Evolutionary conservation across 2,888 invertebrate genomes (phyloP), one percentile per base, ranked within the genome.

Genomic region (Falcaria lacertinaria): DNA sequence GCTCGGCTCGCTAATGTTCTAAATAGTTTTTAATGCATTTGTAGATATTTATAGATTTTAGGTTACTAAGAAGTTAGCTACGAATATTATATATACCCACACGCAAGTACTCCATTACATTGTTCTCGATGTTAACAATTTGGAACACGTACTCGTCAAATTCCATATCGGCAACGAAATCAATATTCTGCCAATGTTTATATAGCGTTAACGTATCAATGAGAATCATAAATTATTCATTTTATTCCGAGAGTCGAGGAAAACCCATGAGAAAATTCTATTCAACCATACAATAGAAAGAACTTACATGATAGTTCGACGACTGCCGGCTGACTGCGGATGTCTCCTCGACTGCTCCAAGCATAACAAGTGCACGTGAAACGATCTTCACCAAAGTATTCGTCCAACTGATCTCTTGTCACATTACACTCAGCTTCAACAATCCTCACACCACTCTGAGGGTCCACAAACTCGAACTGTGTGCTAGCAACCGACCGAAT

Each of bases 261-360:
- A 40, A 28, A 11, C 7, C 28, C 11, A 28, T 28, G 28, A 7
- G 28, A 28, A 28, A 15, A 33, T 33, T 15, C 14, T 13, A 37
- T 37, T 37, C 37, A 11, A 15, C 16, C 4, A n/a, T 13, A 22
- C 19, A 22, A 40, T n/a, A 32, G 8, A 28, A 17, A 33, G 15
- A 35, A 97, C 98, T 98, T 90, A 99, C 98, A 97, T 76, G 98
- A 97, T 66, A 97, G 93, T 83, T 96, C 95, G 42, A 99, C 93
- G 43, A 93, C 91, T 35, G 98, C 98, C 15, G 95, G 92, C 71
- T 96, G 96, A 85, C 97, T 98, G 74, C 93, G 93, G 62, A 96
- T 95, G 62, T 94, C 93, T 11, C 96, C 96, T 45, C 95, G 91
- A 52, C 96, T 95, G 50, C 95, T 95, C 95, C 97, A 97, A 28